These are phyloP conservation scores for Ochlodes sylvanus DNA, from an alignment of 2,888 invertebrate species.

Conservation along the genomic window DNA sequence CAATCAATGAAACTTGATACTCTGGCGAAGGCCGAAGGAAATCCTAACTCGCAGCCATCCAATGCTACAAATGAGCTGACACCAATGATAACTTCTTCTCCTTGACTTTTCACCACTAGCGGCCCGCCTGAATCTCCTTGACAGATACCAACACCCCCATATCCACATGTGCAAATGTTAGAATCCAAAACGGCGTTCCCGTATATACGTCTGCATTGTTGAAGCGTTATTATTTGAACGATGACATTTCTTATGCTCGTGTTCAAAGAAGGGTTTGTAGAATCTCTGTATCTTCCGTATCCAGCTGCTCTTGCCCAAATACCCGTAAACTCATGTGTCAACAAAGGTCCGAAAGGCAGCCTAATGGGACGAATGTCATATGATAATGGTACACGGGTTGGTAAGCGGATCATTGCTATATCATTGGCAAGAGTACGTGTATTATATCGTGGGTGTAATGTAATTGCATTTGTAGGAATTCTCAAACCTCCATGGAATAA, in stretches of 20 bases:
- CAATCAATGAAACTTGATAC: constrained; percentile 62
- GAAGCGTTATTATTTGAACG: constrained; percentile 58
- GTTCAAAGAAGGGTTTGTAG: constrained; percentile 56
- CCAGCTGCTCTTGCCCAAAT: constrained; percentile 61
- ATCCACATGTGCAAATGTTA: constrained; percentile 68
- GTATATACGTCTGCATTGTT: constrained; percentile 56
- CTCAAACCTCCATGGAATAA: constrained; percentile 68
- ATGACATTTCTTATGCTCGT: constrained; percentile 63
- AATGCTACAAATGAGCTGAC: constrained; percentile 71
- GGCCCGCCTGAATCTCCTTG: constrained; percentile 73
- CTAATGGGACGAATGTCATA: constrained; percentile 56
- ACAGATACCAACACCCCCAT: constrained; percentile 69
- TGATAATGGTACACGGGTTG: constrained; percentile 53
- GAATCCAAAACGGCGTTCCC: constrained; percentile 59
- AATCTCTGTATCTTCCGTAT: constrained; percentile 68
- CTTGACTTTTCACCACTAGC: constrained; percentile 55
- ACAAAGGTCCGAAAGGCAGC: constrained; percentile 54
- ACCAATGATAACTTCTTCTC: constrained; percentile 61
- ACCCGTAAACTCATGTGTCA: constrained; percentile 54
- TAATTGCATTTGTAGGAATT: constrained; percentile 52
- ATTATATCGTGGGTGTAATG: constrained; percentile 60
- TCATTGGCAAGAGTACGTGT: constrained; percentile 66
- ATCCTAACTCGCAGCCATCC: constrained; percentile 66
- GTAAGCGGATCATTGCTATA: constrained; percentile 64
- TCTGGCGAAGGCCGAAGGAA: constrained; percentile 68